These are phyloP conservation scores for Coccyzus lansbergi DNA, from an alignment of 2,797 vertebrate genomes.

Conservation along the genomic window DNA sequence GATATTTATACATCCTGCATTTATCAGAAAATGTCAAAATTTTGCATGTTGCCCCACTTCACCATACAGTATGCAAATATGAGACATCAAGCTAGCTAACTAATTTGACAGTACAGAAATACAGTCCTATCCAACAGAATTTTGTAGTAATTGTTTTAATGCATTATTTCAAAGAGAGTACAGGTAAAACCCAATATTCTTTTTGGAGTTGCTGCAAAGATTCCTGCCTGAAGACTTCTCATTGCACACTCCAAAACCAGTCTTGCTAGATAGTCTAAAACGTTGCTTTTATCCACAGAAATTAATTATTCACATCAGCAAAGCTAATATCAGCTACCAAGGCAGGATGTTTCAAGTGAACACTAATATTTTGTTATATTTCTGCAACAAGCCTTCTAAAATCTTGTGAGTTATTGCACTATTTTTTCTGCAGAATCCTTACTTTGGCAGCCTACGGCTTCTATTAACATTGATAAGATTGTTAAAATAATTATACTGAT, in stretches of 20 bases:
- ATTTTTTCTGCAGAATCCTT: not conserved
- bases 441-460: not conserved
- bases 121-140: not conserved
- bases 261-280: not conserved
- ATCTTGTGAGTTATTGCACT: not conserved
- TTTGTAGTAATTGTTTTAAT: not conserved
- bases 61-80: not conserved
- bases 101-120: not conserved
- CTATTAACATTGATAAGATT: not conserved
- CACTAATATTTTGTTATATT: not conserved
- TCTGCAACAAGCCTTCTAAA: not conserved
- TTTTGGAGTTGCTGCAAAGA: not conserved
- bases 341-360: not conserved
- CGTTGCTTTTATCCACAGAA: not conserved
- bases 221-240: not conserved
- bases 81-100: not conserved
- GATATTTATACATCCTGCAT: not conserved
- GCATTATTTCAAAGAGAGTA: not conserved
- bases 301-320: slow-evolving; percentile 31
- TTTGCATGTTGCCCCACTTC: not conserved
- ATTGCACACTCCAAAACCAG: not conserved
- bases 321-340: not conserved
- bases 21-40: not conserved
- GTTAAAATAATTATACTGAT: not conserved
- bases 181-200: not conserved